Percentiles rank a stretch among this genome's conserved stretches.
Conservation (phyloP, 2,797 vertebrate genomes). For the Taeniopygia guttata region DNA sequence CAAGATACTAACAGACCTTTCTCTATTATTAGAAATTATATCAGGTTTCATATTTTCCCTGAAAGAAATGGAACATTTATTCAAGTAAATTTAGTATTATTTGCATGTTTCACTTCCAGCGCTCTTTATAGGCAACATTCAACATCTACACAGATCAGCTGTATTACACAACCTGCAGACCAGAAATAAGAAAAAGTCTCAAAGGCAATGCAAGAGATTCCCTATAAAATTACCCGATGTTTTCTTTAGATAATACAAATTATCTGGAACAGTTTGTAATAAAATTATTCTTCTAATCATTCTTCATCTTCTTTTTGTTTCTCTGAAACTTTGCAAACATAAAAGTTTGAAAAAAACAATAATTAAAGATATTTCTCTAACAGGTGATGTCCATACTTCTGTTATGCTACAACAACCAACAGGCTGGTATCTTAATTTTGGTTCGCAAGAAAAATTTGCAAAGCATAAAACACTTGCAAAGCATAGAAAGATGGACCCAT, state of each 20-base stretch:
- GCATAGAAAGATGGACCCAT: not conserved
- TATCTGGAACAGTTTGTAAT: not conserved
- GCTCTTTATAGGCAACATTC: not conserved
- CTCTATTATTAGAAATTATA: not conserved
- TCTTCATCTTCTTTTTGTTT: not conserved
- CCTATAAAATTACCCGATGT: not conserved
- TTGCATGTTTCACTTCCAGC: not conserved
- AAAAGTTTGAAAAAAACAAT: not conserved
- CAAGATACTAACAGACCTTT: constrained; percentile 27
- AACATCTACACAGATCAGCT: not conserved
- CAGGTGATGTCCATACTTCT: not conserved
- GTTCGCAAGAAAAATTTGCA: not conserved
- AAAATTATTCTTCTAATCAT: not conserved
- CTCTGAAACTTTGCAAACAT: not conserved
- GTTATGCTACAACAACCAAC: not conserved
- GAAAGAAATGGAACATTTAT: constrained; percentile 8
- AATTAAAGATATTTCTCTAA: not conserved
- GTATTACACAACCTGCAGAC: not conserved
- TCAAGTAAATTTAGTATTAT: constrained; percentile 1
- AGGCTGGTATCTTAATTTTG: not conserved
- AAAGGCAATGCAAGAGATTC: not conserved
- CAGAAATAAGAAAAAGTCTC: not conserved
- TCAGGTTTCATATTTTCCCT: constrained; percentile 14
- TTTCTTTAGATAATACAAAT: not conserved
- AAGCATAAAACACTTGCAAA: not conserved